Percentiles rank a stretch among this genome's conserved stretches.
Conservation (phyloP, 2,797 vertebrate genomes). For the Aeoliscus strigatus region DNA sequence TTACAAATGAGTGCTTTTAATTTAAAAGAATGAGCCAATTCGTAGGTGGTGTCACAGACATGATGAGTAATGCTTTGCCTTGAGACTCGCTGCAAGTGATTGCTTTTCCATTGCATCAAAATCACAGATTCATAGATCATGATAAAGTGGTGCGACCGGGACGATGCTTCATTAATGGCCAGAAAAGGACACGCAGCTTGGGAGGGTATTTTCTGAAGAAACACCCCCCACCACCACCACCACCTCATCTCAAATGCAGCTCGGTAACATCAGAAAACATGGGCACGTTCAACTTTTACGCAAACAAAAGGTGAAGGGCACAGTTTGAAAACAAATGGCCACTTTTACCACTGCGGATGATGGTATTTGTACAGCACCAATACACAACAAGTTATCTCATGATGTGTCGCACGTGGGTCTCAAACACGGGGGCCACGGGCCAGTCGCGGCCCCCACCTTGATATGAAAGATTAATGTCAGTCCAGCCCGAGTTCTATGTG, state of each 20-base stretch:
- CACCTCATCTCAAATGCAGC: conserved; percentile 40
- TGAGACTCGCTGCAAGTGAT: conserved; percentile 76
- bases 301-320: conserved; percentile 36
- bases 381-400: no score
- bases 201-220: conserved; percentile 42
- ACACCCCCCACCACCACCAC: no score
- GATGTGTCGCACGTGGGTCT: no score
- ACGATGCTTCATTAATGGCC: conserved; percentile 74
- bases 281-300: conserved; percentile 21
- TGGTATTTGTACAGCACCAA: conserved; percentile 10
- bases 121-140: conserved; percentile 82
- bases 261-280: conserved; percentile 40
- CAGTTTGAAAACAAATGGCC: conserved; percentile 15
- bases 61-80: conserved; percentile 81
- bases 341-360: conserved; percentile 21
- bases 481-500: no score
- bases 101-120: conserved; percentile 83
- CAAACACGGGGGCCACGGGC: no score
- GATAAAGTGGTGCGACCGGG: conserved; percentile 71
- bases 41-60: conserved; percentile 75
- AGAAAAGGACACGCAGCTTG: conserved; percentile 46
- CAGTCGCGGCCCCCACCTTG: no score
- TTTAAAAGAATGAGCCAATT: conserved; percentile 82
- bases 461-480: no score
- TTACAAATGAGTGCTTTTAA: conserved; percentile 82